Base-by-base conservation (phyloP, 2,113 vertebrate genomes). In the Piprites chloris region DNA sequence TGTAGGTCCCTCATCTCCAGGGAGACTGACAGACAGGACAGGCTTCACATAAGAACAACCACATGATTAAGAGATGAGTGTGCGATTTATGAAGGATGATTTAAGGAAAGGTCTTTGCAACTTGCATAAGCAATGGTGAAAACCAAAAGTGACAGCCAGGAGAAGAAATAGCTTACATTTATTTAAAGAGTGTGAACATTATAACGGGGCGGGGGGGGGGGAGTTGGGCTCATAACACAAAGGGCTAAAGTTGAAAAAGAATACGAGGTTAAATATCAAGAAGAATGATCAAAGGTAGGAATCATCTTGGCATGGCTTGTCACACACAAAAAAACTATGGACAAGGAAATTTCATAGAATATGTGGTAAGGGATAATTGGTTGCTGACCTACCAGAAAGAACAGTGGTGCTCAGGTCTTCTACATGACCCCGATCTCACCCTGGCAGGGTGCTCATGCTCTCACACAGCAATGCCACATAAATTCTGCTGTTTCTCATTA, bases 31-130 rank as follows among this genome's bases (percentile, higher is more conserved):
- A 69, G 72, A 87, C 35, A 82, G 62, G 37, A 74, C 47, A 33
- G 53, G 47, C 66, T 96, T 90, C 86, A 59, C 41, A 63, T 69
- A 68, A 93, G 73, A 94, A 52, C 56, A 50, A 76, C 58, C 46
- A 79, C 41, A 33, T 27, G 46, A 91, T 87, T 89, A 76, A 94
- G 61, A 82, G 68, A 78, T 68, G 56, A 58, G 6, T 1, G 0
- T 67, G 66, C 76, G 69, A 93, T 90, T 96, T 87, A 89, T 83
- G 62, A 87, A 78, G 41, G 68, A 93, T 41, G 24, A 90, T 95
- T 93, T 90, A 88, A 94, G 67, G 65, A 82, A 84, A 90, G 35
- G 82, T 83, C 62, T 89, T 94, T 87, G 63, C 65, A 85, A 80
- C 22, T 94, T 91, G 30, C 67, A 88, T 86, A 86, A 92, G 72